Percentiles rank a stretch among this genome's conserved stretches.
Evolutionary conservation across 2,113 vertebrate species (phyloP).

Genomic region (Ornithorhynchus anatinus): DNA sequence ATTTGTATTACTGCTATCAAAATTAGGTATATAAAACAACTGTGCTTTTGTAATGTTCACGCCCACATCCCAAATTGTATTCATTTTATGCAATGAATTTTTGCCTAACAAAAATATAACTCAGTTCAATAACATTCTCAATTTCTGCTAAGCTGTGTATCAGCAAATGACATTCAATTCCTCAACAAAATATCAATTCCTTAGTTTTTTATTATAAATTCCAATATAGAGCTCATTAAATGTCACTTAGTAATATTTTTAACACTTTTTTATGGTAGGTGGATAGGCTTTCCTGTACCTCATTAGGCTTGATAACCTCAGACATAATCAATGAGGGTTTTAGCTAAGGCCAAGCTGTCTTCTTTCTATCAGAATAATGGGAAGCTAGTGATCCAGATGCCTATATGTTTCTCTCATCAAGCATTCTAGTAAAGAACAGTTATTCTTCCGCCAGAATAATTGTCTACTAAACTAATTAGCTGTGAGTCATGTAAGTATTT

Average conservation of each 20-base stretch:
- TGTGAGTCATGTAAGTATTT: no score
- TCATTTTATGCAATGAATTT: conserved; percentile 11
- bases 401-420: background rate
- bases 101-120: conserved; percentile 23
- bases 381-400: no score
- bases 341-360: no score
- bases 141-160: conserved; percentile 33
- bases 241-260: conserved; percentile 19
- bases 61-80: conserved; percentile 15
- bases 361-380: no score
- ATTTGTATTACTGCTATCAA: no score
- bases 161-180: conserved; percentile 36
- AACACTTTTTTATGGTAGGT: conserved; percentile 6
- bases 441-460: no score
- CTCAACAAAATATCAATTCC: conserved; percentile 32
- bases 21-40: no score
- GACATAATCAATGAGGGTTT: no score
- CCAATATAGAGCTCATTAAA: conserved; percentile 5
- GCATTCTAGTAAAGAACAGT: no score
- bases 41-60: background rate
- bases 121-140: conserved; percentile 17
- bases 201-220: conserved; percentile 17
- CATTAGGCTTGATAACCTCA: no score
- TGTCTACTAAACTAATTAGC: no score
- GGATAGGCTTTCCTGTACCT: background rate